These are phyloP conservation scores for Brachypodius melanocephalos DNA, from an alignment of 2,113 vertebrate genomes.

Conservation along the genomic window DNA sequence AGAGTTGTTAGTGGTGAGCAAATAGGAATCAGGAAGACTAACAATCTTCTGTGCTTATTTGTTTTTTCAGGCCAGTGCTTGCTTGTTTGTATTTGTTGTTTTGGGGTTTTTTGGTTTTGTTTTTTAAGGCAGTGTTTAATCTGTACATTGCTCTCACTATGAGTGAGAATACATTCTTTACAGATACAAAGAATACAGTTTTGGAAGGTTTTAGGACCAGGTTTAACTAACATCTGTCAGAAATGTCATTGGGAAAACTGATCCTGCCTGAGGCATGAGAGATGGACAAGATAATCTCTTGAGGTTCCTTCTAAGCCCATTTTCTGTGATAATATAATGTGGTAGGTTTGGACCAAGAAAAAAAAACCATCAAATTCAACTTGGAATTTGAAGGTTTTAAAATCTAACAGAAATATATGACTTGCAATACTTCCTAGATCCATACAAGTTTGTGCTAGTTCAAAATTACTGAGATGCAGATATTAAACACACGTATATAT, in stretches of 20 bases:
- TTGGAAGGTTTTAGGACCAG: background rate
- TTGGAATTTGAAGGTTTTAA: background rate
- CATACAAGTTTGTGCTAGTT: background rate
- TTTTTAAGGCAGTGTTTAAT: background rate
- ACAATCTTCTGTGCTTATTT: background rate
- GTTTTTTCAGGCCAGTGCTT: background rate
- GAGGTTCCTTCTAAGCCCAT: background rate
- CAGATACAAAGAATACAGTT: background rate
- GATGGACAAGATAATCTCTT: background rate
- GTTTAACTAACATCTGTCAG: background rate
- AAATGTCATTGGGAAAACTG: background rate
- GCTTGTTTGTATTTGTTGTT: background rate
- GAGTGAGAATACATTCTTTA: background rate
- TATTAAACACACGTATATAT: rapidly evolving
- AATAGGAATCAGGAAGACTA: background rate
- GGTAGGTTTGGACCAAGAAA: background rate
- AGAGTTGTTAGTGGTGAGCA: background rate
- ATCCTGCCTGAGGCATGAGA: background rate
- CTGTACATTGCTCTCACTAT: background rate
- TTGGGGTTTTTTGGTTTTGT: background rate
- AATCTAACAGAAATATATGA: background rate
- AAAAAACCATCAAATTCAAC: background rate
- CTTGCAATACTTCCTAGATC: background rate
- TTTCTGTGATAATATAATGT: background rate
- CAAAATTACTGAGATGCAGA: background rate